Conservation (phyloP, 2,888 invertebrate species). For the Mongoloraphidia duomilia region DNA sequence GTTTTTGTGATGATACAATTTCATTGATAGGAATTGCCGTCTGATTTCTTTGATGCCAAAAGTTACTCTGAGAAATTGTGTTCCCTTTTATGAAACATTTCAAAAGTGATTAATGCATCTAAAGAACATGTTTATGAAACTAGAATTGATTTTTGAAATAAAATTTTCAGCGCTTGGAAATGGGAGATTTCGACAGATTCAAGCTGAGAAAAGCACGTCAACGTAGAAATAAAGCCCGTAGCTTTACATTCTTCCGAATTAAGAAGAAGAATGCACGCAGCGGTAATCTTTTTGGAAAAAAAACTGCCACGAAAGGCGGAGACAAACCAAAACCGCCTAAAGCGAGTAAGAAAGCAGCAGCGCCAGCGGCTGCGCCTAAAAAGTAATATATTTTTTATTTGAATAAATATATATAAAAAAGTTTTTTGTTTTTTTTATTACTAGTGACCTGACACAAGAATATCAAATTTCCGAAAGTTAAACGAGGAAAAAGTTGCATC, state of each 20-base stretch:
- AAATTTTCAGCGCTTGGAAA: conserved; percentile 54
- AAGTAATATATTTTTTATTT: too few relatives aligned
- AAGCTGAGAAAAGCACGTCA: conserved; percentile 85
- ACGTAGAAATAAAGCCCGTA: conserved; percentile 68
- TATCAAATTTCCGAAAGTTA: too few relatives aligned
- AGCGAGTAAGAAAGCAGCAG: conserved; percentile 32
- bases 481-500: too few relatives aligned
- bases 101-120: too few relatives aligned
- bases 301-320: conserved; percentile 38
- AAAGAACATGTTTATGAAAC: too few relatives aligned
- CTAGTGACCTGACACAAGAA: too few relatives aligned
- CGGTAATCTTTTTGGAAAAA: conserved; percentile 43
- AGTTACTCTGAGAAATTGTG: neutral
- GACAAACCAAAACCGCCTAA: conserved; percentile 29
- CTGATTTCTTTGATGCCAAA: conserved; percentile 24
- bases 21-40: conserved; percentile 47
- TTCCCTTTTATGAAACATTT: too few relatives aligned
- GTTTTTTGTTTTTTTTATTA: too few relatives aligned
- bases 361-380: conserved; percentile 20
- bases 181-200: conserved; percentile 93
- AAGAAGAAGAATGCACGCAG: conserved; percentile 50
- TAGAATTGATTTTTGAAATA: conserved; percentile 6
- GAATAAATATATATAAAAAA: too few relatives aligned
- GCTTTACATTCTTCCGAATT: conserved; percentile 57
- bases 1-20: conserved; percentile 29